phyloP scores from a whole-genome alignment of 2,797 vertebrate species.

The Distichodus sexfasciatus region DNA sequence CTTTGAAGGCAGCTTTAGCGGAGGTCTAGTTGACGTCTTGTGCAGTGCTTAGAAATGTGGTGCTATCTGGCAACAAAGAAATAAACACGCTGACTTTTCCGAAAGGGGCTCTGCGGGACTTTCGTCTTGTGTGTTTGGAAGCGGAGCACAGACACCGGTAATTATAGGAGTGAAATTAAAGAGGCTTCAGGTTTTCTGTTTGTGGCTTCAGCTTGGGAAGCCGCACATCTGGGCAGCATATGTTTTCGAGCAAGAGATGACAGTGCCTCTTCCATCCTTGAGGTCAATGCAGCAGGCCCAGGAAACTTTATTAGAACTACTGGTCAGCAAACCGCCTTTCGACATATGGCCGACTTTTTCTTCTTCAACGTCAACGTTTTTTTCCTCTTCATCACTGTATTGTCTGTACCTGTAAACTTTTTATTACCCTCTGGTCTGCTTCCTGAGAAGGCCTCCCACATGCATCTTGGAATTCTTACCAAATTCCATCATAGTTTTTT shows the following conservation, averaged over 20 bases:
- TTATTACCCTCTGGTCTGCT: not conserved
- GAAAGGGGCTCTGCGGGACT: constrained; percentile 27
- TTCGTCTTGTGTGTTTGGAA: constrained; percentile 36
- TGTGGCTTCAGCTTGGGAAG: constrained; percentile 60
- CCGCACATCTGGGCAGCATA: constrained; percentile 72
- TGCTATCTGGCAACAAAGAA: constrained; percentile 33
- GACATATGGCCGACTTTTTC: too few species aligned
- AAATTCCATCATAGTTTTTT: not conserved
- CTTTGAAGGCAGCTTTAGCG: constrained; percentile 36
- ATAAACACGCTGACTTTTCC: constrained; percentile 34
- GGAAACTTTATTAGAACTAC: not conserved
- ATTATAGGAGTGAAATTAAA: constrained; percentile 68
- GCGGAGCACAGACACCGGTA: constrained; percentile 53
- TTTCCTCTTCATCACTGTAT: not conserved
- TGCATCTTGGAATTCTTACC: not conserved
- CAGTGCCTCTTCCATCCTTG: not conserved
- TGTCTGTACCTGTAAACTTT: not conserved
- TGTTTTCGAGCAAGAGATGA: constrained; percentile 38
- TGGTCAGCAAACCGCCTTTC: not conserved
- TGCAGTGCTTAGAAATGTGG: constrained; percentile 22
- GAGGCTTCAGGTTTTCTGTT: constrained; percentile 63
- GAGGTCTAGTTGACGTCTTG: constrained; percentile 23
- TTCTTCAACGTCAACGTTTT: not conserved
- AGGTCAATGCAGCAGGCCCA: constrained; percentile 1
- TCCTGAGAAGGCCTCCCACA: too few species aligned